Percentiles rank a stretch among this genome's conserved stretches.
These are phyloP conservation scores for Enteromius unitaeniatus DNA, from an alignment of 2,797 vertebrate species.

Conservation along the genomic window DNA sequence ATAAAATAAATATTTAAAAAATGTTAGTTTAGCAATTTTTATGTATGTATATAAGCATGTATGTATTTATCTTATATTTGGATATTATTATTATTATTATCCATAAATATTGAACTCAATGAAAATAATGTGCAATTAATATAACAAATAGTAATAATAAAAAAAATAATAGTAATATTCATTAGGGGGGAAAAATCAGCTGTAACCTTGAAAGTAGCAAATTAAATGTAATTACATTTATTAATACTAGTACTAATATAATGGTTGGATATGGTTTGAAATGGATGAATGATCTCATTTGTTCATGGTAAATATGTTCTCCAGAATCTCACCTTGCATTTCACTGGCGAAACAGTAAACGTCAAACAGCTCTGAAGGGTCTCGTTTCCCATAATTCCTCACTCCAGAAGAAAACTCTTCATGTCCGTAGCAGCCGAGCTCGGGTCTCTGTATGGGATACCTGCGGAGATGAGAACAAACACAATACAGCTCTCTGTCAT, in stretches of 20 bases:
- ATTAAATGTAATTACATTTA: too few species aligned
- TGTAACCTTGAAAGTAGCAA: too few species aligned
- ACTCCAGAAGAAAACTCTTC: constrained; percentile 88
- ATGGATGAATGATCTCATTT: background rate
- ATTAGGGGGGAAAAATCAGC: too few species aligned
- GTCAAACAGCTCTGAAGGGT: constrained; percentile 87
- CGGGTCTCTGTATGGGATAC: constrained; percentile 89
- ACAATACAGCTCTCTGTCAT: background rate
- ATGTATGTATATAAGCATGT: too few species aligned
- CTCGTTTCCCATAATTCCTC: constrained; percentile 89
- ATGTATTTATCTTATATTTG: too few species aligned
- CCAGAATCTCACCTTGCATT: constrained; percentile 80
- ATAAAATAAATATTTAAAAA: too few species aligned
- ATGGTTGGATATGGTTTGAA: background rate
- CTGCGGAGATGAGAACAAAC: constrained; percentile 70
- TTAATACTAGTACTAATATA: background rate
- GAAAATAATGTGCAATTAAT: background rate
- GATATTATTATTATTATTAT: too few species aligned
- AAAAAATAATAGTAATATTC: too few species aligned
- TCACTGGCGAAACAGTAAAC: constrained; percentile 91
- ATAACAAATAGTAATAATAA: background rate
- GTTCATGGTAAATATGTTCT: background rate
- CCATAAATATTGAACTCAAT: background rate
- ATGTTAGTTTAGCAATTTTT: too few species aligned
- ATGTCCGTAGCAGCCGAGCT: constrained; percentile 93